These are phyloP conservation scores for Ormyrus rosae DNA, from an alignment of 2,888 invertebrate genomes.

Conservation along the genomic window DNA sequence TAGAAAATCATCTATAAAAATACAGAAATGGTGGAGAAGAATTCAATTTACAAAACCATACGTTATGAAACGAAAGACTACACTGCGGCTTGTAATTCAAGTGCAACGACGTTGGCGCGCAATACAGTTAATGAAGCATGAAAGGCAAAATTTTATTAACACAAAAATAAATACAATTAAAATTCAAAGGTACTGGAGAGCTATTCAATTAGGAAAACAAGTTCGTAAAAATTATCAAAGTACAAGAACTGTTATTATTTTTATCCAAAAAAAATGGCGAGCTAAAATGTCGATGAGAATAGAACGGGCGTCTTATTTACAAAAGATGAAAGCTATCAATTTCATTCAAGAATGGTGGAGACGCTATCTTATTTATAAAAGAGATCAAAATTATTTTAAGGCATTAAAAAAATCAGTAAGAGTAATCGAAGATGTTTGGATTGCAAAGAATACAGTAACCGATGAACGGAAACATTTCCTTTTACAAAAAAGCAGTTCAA, in stretches of 20 bases:
- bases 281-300: constrained; percentile 68
- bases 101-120: constrained; percentile 78
- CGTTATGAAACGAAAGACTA: constrained; percentile 65
- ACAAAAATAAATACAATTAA: constrained; percentile 73
- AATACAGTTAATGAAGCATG: constrained; percentile 71
- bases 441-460: constrained; percentile 73
- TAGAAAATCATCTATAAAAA: constrained; percentile 70
- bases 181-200: constrained; percentile 78
- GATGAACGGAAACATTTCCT: constrained; percentile 71
- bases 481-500: constrained; percentile 67
- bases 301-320: constrained; percentile 73
- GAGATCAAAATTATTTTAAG: constrained; percentile 72
- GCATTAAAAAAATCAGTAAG: constrained; percentile 69
- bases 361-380: constrained; percentile 71
- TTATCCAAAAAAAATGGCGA: constrained; percentile 72
- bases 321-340: constrained; percentile 63
- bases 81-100: constrained; percentile 69
- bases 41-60: constrained; percentile 65
- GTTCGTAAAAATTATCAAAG: constrained; percentile 66
- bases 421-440: constrained; percentile 65
- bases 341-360: constrained; percentile 76
- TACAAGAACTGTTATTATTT: constrained; percentile 67
- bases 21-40: constrained; percentile 78
- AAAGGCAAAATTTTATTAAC: constrained; percentile 73
- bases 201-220: constrained; percentile 67